These are phyloP conservation scores for Geotrypetes seraphini DNA, from an alignment of 2,797 vertebrate genomes.

Conservation along the genomic window DNA sequence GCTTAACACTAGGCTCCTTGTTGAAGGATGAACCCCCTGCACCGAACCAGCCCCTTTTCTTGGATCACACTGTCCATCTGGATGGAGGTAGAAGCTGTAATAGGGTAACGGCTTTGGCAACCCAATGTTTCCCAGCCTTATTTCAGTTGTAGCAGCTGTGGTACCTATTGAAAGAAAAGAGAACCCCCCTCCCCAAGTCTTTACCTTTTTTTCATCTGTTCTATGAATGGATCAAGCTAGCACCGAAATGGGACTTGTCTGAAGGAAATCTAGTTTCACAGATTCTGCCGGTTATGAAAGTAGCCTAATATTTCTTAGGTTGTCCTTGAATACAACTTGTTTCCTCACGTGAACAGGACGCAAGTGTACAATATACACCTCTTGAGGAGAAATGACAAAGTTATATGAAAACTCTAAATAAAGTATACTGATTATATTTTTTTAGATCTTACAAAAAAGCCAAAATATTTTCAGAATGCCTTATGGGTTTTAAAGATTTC, in stretches of 20 bases:
- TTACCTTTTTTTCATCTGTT: too few relatives aligned
- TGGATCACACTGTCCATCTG: too few relatives aligned
- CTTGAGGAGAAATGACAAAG: background rate
- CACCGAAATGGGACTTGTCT: background rate
- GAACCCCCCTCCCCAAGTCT: too few relatives aligned
- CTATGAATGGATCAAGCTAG: background rate
- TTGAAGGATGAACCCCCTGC: too few relatives aligned
- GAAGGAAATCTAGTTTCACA: background rate
- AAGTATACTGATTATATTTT: background rate
- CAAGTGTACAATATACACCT: accelerated
- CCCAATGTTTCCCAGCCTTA: too few relatives aligned
- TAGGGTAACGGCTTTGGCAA: too few relatives aligned
- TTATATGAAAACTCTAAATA: background rate
- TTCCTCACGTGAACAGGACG: background rate
- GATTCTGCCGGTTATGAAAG: background rate
- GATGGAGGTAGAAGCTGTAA: too few relatives aligned
- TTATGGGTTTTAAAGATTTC: background rate
- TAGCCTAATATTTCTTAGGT: accelerated
- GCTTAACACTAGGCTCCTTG: too few relatives aligned
- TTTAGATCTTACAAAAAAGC: background rate
- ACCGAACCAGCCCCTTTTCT: too few relatives aligned
- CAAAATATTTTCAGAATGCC: background rate
- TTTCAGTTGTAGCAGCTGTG: too few relatives aligned
- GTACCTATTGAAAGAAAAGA: too few relatives aligned
- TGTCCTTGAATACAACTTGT: background rate